A percentile compares a stretch with the other conserved stretches of the same genome.
phyloP scores from a whole-genome alignment of 2,113 vertebrate species.

The Corythornis vintsioides region DNA sequence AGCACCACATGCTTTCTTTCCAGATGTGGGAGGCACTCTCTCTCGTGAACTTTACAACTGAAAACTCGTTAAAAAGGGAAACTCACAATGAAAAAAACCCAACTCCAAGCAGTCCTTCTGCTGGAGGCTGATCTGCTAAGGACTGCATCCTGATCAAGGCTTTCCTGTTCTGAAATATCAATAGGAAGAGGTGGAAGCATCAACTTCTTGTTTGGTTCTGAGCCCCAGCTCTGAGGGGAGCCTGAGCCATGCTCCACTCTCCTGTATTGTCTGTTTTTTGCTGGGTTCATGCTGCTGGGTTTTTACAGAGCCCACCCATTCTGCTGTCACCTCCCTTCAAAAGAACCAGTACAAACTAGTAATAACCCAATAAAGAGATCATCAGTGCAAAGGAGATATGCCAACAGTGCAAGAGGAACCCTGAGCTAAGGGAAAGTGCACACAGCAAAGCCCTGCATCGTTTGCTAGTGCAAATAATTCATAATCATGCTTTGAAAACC shows the following conservation, averaged over 20 bases:
- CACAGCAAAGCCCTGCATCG: not conserved
- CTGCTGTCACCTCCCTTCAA: not conserved
- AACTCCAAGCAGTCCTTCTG: not conserved
- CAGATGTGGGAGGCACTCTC: not conserved
- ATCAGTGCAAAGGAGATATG: not conserved
- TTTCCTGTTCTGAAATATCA: conserved; percentile 49
- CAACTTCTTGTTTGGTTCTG: conserved; percentile 9
- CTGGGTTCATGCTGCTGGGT: not conserved
- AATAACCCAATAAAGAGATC: not conserved
- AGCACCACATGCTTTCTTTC: not conserved
- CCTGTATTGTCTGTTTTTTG: not conserved
- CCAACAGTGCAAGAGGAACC: not conserved
- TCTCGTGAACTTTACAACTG: not conserved
- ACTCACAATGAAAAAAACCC: not conserved
- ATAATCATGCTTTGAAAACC: not conserved
- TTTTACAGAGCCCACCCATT: not conserved
- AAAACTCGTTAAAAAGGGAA: not conserved
- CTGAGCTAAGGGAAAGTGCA: not conserved
- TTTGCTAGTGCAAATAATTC: not conserved
- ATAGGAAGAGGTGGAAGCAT: conserved; percentile 50
- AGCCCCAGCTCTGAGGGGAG: not conserved
- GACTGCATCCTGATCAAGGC: not conserved
- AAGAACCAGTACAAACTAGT: not conserved
- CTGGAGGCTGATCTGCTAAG: not conserved
- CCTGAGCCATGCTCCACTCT: not conserved